Percentiles rank a stretch among this genome's conserved stretches.
These are phyloP conservation scores for Anastrepha obliqua DNA, from an alignment of 1,140 invertebrate genomes.

Conservation along the genomic window DNA sequence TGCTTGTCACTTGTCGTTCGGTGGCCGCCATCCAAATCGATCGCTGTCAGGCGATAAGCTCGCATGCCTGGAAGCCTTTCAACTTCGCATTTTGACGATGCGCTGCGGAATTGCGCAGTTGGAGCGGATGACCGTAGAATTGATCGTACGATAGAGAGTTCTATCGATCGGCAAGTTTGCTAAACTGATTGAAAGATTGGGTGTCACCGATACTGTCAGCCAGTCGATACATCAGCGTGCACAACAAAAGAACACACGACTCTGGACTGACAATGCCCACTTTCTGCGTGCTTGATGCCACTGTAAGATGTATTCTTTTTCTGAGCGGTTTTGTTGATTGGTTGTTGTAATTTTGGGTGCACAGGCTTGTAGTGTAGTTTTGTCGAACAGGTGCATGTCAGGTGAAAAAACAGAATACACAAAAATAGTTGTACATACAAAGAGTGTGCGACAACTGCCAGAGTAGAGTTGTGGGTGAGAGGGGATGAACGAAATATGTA, in stretches of 20 bases:
- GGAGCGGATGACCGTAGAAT: background rate
- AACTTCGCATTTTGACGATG: conserved; percentile 20
- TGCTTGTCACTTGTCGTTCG: conserved; percentile 46
- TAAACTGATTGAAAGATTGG: conserved; percentile 71
- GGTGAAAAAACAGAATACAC: conserved; percentile 7
- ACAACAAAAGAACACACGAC: background rate
- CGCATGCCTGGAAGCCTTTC: conserved; percentile 9
- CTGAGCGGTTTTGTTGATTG: background rate
- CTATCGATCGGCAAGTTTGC: conserved; percentile 11
- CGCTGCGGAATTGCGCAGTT: conserved; percentile 38
- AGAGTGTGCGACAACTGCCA: background rate
- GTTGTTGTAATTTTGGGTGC: conserved; percentile 36
- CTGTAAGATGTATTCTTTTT: conserved; percentile 11
- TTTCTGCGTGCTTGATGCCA: background rate
- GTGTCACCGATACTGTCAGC: conserved; percentile 66
- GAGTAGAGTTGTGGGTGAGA: conserved; percentile 35
- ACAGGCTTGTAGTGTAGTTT: conserved; percentile 58
- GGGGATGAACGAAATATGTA: background rate
- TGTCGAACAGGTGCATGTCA: conserved; percentile 57
- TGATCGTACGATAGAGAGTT: conserved; percentile 5
- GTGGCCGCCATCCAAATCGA: conserved; percentile 43
- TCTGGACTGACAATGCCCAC: background rate
- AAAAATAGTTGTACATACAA: background rate
- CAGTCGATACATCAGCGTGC: conserved; percentile 23
- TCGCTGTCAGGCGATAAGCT: conserved; percentile 51